A percentile compares a stretch with the other conserved stretches of the same genome.
phyloP scores from a whole-genome alignment of 2,888 invertebrate species.

The Drosophila aldrichi region DNA sequence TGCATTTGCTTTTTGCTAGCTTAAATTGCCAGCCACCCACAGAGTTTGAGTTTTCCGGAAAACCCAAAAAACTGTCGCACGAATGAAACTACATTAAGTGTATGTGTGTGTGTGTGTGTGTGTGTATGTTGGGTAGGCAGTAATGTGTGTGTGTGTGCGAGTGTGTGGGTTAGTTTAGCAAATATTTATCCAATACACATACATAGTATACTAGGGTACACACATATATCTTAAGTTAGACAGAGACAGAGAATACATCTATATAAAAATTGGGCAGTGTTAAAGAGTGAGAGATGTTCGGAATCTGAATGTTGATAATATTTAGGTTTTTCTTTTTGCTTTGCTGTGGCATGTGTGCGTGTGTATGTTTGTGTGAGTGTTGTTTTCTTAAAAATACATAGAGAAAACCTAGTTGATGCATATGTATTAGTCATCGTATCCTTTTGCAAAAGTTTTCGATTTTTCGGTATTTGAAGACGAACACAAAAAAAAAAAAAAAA shows the following conservation, averaged over 20 bases:
- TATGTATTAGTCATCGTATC: slow-evolving; percentile 40
- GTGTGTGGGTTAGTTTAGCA: slow-evolving; percentile 51
- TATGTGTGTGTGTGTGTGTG: slow-evolving; percentile 16
- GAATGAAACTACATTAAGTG: slow-evolving; percentile 35
- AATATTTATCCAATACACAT: slow-evolving; percentile 75
- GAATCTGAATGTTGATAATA: slow-evolving; percentile 71
- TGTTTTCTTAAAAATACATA: slow-evolving; percentile 60
- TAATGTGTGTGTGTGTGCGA: neutral
- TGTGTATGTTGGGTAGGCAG: neutral
- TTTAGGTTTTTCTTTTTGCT: slow-evolving; percentile 31
- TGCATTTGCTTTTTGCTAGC: slow-evolving; percentile 52
- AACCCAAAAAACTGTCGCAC: slow-evolving; percentile 57
- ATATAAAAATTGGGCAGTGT: slow-evolving; percentile 66
- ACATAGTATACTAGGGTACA: slow-evolving; percentile 58
- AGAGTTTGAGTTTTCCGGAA: slow-evolving; percentile 37
- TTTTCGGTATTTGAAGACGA: slow-evolving; percentile 20
- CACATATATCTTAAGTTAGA: slow-evolving; percentile 71
- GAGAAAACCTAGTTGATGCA: slow-evolving; percentile 55
- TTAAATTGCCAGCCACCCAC: slow-evolving; percentile 52
- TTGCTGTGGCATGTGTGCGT: slow-evolving; percentile 14
- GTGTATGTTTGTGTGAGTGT: slow-evolving; percentile 12
- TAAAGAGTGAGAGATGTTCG: slow-evolving; percentile 67
- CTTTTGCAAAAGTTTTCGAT: slow-evolving; percentile 14
- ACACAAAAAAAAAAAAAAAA: neutral
- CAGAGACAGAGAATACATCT: slow-evolving; percentile 75